Conservation (phyloP, 2,888 invertebrate species). For the Megastigmus dorsalis region DNA sequence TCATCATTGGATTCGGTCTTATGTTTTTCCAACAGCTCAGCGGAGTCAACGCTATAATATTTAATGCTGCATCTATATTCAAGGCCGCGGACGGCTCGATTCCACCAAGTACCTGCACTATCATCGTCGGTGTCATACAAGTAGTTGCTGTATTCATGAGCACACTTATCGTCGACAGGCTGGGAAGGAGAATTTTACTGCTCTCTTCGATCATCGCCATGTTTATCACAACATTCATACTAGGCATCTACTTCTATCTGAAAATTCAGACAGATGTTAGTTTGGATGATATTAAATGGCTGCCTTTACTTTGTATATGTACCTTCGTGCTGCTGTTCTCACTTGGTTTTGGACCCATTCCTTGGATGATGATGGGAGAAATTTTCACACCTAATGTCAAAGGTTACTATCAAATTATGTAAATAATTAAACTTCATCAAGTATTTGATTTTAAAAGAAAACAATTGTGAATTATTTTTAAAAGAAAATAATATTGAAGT, state of each 20-base stretch:
- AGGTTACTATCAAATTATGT: constrained; percentile 72
- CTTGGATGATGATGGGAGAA: constrained; percentile 91
- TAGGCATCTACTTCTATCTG: constrained; percentile 83
- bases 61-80: constrained; percentile 87
- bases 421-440: no score
- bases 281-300: constrained; percentile 80
- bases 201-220: constrained; percentile 83
- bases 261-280: constrained; percentile 64
- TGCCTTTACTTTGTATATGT: constrained; percentile 85
- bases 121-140: constrained; percentile 90
- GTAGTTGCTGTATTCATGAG: constrained; percentile 85
- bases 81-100: constrained; percentile 79
- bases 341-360: constrained; percentile 90
- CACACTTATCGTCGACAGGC: constrained; percentile 85
- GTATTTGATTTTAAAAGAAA: no score
- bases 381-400: constrained; percentile 88
- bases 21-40: constrained; percentile 94
- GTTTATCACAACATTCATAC: constrained; percentile 81
- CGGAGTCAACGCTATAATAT: constrained; percentile 89
- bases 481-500: no score
- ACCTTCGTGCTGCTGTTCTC: constrained; percentile 88
- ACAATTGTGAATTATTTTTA: no score
- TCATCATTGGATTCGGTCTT: constrained; percentile 84
- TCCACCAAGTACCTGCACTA: constrained; percentile 80
- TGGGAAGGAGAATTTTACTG: constrained; percentile 86